Percentiles rank a stretch among this genome's conserved stretches.
Conservation (phyloP, 1,140 invertebrate species). For the Nephila pilipes region DNA sequence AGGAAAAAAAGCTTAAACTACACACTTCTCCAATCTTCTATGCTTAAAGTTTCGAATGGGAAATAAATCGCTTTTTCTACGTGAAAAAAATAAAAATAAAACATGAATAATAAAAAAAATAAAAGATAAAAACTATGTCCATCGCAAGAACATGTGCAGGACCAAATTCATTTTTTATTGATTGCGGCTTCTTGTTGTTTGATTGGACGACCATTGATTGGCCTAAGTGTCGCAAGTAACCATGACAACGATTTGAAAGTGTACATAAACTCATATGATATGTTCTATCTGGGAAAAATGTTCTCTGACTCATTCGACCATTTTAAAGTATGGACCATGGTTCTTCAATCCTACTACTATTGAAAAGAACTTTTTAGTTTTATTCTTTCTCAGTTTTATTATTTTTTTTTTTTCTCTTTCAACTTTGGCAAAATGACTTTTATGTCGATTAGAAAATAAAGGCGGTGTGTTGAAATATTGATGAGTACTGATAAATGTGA, state of each 20-base stretch:
- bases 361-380: neutral
- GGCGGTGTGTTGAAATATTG: neutral
- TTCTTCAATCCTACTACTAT: neutral
- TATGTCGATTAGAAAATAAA: neutral
- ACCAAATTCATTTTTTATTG: conserved; percentile 66
- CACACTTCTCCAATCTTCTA: neutral
- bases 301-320: neutral
- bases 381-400: too few species aligned
- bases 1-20: neutral
- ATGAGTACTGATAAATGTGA: neutral
- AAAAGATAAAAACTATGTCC: conserved; percentile 47
- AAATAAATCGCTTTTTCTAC: conserved; percentile 25
- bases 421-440: neutral
- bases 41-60: neutral
- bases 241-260: conserved; percentile 56
- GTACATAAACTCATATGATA: conserved; percentile 27
- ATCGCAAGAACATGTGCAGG: neutral
- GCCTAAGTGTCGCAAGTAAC: conserved; percentile 54
- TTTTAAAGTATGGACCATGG: neutral
- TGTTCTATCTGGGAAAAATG: neutral
- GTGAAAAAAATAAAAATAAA: neutral
- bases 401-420: neutral
- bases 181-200: conserved; percentile 52
- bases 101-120: neutral
- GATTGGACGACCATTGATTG: conserved; percentile 64